phyloP scores from a whole-genome alignment of 2,797 vertebrate species.

The Eulemur mongoz region DNA sequence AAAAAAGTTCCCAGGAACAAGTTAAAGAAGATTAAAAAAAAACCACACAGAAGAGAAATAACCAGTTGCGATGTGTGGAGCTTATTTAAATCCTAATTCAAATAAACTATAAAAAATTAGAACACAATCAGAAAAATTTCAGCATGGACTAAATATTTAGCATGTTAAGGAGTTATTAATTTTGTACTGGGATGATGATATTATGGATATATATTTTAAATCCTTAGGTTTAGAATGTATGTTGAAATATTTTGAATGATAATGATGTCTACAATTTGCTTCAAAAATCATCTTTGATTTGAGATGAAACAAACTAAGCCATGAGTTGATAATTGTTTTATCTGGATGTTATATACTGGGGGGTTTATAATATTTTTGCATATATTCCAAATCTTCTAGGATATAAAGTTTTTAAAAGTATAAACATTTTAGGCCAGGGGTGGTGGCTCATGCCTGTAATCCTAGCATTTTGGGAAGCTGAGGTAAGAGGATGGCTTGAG shows the following conservation, averaged over 20 bases:
- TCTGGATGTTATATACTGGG: background rate
- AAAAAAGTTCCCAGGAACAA: background rate
- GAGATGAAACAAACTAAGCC: slow-evolving; percentile 21
- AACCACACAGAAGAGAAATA: background rate
- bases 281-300: background rate
- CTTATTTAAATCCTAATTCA: slow-evolving; percentile 4
- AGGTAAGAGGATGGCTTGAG: background rate
- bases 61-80: background rate
- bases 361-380: background rate
- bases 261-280: slow-evolving; percentile 1
- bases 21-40: background rate
- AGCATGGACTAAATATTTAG: background rate
- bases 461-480: background rate
- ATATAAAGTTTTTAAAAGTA: background rate
- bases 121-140: background rate
- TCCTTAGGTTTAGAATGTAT: background rate
- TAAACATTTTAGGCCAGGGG: background rate
- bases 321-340: background rate
- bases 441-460: background rate
- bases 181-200: background rate
- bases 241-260: background rate
- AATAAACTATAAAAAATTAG: background rate
- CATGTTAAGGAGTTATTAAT: background rate
- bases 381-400: background rate
- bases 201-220: background rate